A percentile compares a stretch with the other conserved stretches of the same genome.
Conservation (phyloP, 1,140 invertebrate species). For the Polypedilum vanderplanki region DNA sequence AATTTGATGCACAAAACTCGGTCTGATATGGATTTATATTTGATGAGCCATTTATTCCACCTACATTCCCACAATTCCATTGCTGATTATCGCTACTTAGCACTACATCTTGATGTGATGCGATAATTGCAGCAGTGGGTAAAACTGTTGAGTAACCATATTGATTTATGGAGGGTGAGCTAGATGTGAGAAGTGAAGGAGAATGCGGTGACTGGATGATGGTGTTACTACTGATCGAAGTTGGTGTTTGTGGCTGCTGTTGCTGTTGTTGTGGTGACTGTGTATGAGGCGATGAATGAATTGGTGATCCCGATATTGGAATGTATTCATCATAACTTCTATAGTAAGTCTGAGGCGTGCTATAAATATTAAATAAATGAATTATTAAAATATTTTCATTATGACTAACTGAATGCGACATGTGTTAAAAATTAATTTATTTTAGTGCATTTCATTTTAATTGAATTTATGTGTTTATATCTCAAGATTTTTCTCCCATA, state of each 20-base stretch:
- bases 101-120: constrained; percentile 34
- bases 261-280: constrained; percentile 15
- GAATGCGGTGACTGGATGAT: constrained; percentile 32
- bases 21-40: constrained; percentile 35
- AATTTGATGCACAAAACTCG: constrained; percentile 40
- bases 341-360: constrained; percentile 11
- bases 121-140: constrained; percentile 34
- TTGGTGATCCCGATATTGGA: constrained; percentile 14
- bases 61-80: constrained; percentile 28
- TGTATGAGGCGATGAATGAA: not conserved
- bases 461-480: not conserved
- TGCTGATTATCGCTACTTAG: constrained; percentile 15
- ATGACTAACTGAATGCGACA: not conserved
- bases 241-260: not conserved
- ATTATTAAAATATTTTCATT: not conserved
- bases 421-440: not conserved
- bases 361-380: not conserved
- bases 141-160: constrained; percentile 41
- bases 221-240: not conserved
- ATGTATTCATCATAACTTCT: constrained; percentile 24
- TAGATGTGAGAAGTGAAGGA: constrained; percentile 36
- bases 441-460: not conserved
- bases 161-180: constrained; percentile 39
- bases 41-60: not conserved
- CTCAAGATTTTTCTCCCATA: not conserved